A percentile compares a stretch with the other conserved stretches of the same genome.
Evolutionary conservation across 2,888 invertebrate species (phyloP).

Genomic region (Cheilosia soror): DNA sequence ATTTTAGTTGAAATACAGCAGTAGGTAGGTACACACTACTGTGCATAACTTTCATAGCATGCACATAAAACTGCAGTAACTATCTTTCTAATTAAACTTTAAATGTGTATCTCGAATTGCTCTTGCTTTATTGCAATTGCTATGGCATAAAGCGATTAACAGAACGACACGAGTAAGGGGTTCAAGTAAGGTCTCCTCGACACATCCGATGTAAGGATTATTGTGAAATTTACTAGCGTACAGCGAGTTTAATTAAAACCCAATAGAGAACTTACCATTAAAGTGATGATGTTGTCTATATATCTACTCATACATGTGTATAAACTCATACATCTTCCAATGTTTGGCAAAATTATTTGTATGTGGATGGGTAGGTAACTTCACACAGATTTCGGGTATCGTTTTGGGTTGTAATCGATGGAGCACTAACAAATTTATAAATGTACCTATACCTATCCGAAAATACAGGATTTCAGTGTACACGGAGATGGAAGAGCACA

Average conservation of each 20-base stretch:
- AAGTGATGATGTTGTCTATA: too few species aligned
- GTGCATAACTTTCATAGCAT: not conserved
- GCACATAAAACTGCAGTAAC: not conserved
- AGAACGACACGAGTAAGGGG: not conserved
- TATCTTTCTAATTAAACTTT: not conserved
- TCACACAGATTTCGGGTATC: constrained; percentile 26
- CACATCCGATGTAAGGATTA: not conserved
- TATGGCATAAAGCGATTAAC: not conserved
- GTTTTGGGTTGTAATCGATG: constrained; percentile 39
- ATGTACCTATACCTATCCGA: constrained; percentile 9
- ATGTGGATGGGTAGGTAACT: constrained; percentile 13
- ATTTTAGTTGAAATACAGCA: not conserved
- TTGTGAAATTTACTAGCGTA: not conserved
- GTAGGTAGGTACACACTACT: not conserved
- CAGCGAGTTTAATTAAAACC: not conserved
- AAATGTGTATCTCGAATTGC: not conserved
- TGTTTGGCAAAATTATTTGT: constrained; percentile 25
- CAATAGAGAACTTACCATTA: too few species aligned
- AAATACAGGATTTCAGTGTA: constrained; percentile 13
- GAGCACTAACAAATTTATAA: constrained; percentile 44
- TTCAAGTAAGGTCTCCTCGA: not conserved
- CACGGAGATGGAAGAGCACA: not conserved
- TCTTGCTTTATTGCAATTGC: not conserved
- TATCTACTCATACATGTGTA: not conserved
- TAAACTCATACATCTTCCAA: constrained; percentile 5